Conservation (phyloP, 1,140 invertebrate species). For the Heliconius nattereri region DNA sequence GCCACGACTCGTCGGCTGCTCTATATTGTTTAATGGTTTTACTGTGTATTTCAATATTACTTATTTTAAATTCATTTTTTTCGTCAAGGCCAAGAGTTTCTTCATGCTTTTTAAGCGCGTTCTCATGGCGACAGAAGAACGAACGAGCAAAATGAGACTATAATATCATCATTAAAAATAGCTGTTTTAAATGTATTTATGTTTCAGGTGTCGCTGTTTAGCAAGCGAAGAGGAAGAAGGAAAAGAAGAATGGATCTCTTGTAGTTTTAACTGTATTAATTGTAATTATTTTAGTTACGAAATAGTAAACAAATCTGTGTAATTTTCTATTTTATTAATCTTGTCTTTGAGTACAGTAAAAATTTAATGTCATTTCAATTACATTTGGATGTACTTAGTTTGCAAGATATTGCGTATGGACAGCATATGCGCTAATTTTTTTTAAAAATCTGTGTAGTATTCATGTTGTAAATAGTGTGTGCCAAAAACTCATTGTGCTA, state of each 20-base stretch:
- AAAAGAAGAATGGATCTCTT: constrained; percentile 70
- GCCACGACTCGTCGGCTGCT: neutral
- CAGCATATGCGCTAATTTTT: neutral
- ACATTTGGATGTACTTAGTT: constrained; percentile 42
- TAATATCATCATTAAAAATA: neutral
- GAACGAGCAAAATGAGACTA: no score
- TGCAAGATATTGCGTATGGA: constrained; percentile 14
- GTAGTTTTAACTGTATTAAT: constrained; percentile 59
- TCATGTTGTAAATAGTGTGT: constrained; percentile 30
- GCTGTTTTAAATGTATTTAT: neutral
- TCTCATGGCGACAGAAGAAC: no score
- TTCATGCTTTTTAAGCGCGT: no score
- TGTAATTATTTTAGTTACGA: constrained; percentile 55
- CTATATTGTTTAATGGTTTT: no score
- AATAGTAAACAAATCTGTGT: constrained; percentile 52
- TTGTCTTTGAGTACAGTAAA: constrained; percentile 37
- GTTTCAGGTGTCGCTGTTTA: neutral
- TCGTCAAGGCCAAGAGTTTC: no score
- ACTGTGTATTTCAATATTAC: no score
- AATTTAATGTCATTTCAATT: constrained; percentile 36
- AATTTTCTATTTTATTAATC: constrained; percentile 21
- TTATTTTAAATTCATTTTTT: no score
- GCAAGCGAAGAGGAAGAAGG: constrained; percentile 1
- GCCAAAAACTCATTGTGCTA: constrained; percentile 31
- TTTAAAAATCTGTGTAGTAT: neutral